These are phyloP conservation scores for Melospiza georgiana DNA, from an alignment of 2,113 vertebrate genomes.

Conservation along the genomic window DNA sequence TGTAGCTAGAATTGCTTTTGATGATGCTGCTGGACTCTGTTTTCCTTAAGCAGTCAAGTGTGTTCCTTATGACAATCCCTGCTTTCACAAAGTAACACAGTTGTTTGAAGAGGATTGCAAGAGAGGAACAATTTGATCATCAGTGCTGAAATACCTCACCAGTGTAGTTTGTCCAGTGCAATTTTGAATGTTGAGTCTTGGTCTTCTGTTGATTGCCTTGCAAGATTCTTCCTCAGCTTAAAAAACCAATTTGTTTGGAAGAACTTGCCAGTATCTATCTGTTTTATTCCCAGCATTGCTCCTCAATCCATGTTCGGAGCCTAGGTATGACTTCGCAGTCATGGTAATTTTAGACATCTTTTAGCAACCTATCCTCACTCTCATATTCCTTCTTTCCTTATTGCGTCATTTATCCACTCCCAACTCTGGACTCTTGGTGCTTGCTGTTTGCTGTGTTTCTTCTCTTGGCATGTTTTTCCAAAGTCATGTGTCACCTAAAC, in stretches of 20 bases:
- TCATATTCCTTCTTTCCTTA: not conserved
- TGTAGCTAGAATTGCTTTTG: not conserved
- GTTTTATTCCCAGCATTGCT: not conserved
- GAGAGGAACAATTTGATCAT: not conserved
- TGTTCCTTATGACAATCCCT: not conserved
- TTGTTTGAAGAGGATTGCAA: not conserved
- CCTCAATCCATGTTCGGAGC: not conserved
- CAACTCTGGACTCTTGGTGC: not conserved
- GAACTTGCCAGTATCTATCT: not conserved
- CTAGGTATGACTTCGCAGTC: not conserved
- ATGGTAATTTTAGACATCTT: not conserved
- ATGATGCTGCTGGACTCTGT: not conserved
- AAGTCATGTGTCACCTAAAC: not conserved
- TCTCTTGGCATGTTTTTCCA: not conserved
- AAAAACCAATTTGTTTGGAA: not conserved
- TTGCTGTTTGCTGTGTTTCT: not conserved
- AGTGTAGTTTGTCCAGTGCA: not conserved
- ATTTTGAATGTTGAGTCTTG: not conserved
- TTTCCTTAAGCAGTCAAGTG: not conserved
- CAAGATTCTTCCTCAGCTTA: not conserved
- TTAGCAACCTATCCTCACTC: accelerated
- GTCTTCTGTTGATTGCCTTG: not conserved
- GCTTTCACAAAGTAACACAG: not conserved
- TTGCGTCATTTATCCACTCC: not conserved
- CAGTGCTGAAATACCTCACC: not conserved